A percentile compares a stretch with the other conserved stretches of the same genome.
Conservation (phyloP, 2,797 vertebrate species). For the Adelosebastes latens region DNA sequence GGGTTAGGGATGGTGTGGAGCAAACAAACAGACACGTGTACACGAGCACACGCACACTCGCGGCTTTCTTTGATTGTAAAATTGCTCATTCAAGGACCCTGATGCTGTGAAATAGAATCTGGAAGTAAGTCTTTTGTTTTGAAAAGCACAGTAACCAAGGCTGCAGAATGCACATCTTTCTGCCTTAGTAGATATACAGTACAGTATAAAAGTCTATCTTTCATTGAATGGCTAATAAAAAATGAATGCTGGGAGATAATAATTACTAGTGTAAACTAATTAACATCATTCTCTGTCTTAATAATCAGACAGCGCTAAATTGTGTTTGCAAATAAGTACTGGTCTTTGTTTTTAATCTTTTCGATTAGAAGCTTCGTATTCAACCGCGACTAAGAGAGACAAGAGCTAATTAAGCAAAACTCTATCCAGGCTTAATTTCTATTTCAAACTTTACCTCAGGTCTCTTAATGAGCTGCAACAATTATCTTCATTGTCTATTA, state of each 20-base stretch:
- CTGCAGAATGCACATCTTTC: background rate
- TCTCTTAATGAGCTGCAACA: background rate
- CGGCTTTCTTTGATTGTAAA: slow-evolving; percentile 27
- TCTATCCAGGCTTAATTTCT: background rate
- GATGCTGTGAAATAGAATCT: slow-evolving; percentile 43
- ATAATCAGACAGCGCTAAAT: slow-evolving; percentile 19
- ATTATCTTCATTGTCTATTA: slow-evolving; percentile 1
- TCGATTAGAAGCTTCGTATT: background rate
- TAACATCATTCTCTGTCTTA: slow-evolving; percentile 15
- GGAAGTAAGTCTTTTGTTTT: slow-evolving; percentile 42
- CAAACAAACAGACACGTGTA: slow-evolving; percentile 49
- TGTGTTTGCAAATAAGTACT: slow-evolving; percentile 30
- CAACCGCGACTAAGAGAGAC: background rate
- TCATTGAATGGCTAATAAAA: background rate
- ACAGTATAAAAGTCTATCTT: background rate
- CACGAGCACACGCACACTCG: slow-evolving; percentile 2
- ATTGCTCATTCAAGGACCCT: slow-evolving; percentile 23
- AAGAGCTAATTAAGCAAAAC: background rate
- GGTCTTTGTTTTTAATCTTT: slow-evolving; percentile 16
- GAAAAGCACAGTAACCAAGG: slow-evolving; percentile 10
- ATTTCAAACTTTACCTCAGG: background rate
- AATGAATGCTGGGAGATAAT: slow-evolving; percentile 7
- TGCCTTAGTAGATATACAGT: background rate
- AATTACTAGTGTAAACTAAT: slow-evolving; percentile 32
- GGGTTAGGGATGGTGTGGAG: slow-evolving; percentile 48